Conservation (phyloP, 2,888 invertebrate genomes). For the Calameuta pallipes region DNA sequence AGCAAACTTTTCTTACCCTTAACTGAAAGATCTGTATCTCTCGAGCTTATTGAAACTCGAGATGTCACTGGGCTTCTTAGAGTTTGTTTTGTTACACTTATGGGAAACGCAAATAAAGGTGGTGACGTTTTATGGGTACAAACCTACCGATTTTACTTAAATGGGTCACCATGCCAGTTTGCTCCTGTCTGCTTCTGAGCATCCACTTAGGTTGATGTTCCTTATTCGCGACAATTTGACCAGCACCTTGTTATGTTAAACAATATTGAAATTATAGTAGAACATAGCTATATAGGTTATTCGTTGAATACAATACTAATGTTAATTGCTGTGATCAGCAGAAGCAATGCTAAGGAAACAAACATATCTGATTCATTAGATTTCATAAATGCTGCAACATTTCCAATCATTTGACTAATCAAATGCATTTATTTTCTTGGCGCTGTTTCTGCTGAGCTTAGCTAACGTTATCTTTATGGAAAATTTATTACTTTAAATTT, state of each 20-base stretch:
- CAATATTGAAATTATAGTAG: background rate
- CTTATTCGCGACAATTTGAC: background rate
- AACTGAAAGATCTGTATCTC: constrained; percentile 23
- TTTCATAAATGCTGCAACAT: background rate
- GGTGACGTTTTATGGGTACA: constrained; percentile 24
- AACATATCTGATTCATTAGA: background rate
- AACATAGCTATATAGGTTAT: background rate
- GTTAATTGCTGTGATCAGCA: background rate
- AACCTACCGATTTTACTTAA: constrained; percentile 40
- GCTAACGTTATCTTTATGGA: too few species aligned
- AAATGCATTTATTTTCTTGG: background rate
- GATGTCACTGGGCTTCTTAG: constrained; percentile 26
- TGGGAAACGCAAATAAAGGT: constrained; percentile 35
- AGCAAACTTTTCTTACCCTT: constrained; percentile 24
- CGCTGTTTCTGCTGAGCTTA: background rate
- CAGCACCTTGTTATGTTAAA: background rate
- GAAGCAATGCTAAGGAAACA: background rate
- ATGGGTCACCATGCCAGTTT: constrained; percentile 27
- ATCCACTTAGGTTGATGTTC: background rate
- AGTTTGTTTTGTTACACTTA: constrained; percentile 27
- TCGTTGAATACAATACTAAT: background rate
- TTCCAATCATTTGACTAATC: background rate
- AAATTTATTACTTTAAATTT: background rate
- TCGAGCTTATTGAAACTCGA: constrained; percentile 27
- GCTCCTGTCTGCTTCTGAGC: background rate